A percentile compares a stretch with the other conserved stretches of the same genome.
These are phyloP conservation scores for Acanthochromis polyacanthus DNA, from an alignment of 2,113 vertebrate genomes.

Conservation along the genomic window DNA sequence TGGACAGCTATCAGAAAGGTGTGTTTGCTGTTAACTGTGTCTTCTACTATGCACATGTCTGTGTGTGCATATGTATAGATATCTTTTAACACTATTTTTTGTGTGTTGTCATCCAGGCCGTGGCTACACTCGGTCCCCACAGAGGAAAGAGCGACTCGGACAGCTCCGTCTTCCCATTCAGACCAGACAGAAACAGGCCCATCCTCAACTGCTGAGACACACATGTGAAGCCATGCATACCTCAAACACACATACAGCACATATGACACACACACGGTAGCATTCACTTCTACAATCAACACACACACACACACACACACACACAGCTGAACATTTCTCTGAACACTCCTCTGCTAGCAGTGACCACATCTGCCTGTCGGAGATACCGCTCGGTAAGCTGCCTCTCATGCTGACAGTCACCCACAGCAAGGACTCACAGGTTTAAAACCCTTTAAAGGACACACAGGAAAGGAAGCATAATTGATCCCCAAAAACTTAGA, in stretches of 20 bases:
- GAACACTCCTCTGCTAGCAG: constrained; percentile 11
- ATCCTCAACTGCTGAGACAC: constrained; percentile 76
- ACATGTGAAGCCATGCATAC: background rate
- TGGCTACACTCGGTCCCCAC: constrained; percentile 93
- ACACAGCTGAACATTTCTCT: constrained; percentile 1
- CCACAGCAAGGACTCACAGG: constrained; percentile 1
- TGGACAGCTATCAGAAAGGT: constrained; percentile 99
- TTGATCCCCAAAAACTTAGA: background rate
- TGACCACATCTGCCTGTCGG: background rate
- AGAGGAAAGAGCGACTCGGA: constrained; percentile 89
- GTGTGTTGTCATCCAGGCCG: constrained; percentile 84
- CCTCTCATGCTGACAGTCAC: constrained; percentile 5
- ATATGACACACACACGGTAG: background rate
- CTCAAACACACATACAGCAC: background rate
- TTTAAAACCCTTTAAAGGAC: constrained; percentile 8
- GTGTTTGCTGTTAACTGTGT: constrained; percentile 62
- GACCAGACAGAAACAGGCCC: constrained; percentile 73
- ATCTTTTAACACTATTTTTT: constrained; percentile 6
- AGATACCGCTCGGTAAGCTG: constrained; percentile 46
- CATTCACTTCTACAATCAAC: background rate
- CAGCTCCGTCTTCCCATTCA: constrained; percentile 69
- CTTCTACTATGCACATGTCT: background rate
- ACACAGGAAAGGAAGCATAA: constrained; percentile 9
- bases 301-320: background rate
- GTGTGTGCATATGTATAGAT: background rate